phyloP scores from a whole-genome alignment of 2,113 vertebrate genomes.

The Polypterus senegalus region DNA sequence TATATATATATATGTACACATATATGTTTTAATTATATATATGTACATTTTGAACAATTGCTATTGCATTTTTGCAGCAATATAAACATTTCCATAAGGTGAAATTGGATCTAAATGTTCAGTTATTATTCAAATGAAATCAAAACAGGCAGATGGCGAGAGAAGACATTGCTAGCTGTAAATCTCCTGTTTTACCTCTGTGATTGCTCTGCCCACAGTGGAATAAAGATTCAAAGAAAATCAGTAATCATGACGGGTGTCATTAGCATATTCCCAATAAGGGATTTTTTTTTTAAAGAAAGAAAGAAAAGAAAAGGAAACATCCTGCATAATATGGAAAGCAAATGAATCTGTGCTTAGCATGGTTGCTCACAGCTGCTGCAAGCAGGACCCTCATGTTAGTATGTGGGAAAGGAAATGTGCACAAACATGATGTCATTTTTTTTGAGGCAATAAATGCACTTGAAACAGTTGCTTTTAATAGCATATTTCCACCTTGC shows the following conservation, averaged over 20 bases:
- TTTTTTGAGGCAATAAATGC: slow-evolving; percentile 41
- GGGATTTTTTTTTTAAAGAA: slow-evolving; percentile 43
- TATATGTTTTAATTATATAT: no score
- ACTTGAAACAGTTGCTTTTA: slow-evolving; percentile 43
- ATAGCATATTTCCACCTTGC: slow-evolving; percentile 48
- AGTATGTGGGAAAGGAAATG: slow-evolving; percentile 52
- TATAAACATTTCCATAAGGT: slow-evolving; percentile 24
- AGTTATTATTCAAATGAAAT: slow-evolving; percentile 74
- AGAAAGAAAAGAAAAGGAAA: slow-evolving; percentile 33
- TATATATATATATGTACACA: no score
- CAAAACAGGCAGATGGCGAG: slow-evolving; percentile 66
- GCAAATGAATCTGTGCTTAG: slow-evolving; percentile 63
- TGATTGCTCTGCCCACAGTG: slow-evolving; percentile 78
- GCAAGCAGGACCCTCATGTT: slow-evolving; percentile 50
- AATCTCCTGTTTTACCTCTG: slow-evolving; percentile 75
- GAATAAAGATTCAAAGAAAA: slow-evolving; percentile 90
- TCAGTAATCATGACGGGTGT: slow-evolving; percentile 80
- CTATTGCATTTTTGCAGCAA: slow-evolving; percentile 30
- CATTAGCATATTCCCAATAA: slow-evolving; percentile 95
- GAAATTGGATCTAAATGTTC: slow-evolving; percentile 54
- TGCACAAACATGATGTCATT: slow-evolving; percentile 40
- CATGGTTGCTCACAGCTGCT: slow-evolving; percentile 66
- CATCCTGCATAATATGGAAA: slow-evolving; percentile 51
- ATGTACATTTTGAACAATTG: slow-evolving; percentile 10
- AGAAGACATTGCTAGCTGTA: slow-evolving; percentile 68